These are phyloP conservation scores for Lutjanus erythropterus DNA, from an alignment of 2,113 vertebrate genomes.

Conservation along the genomic window DNA sequence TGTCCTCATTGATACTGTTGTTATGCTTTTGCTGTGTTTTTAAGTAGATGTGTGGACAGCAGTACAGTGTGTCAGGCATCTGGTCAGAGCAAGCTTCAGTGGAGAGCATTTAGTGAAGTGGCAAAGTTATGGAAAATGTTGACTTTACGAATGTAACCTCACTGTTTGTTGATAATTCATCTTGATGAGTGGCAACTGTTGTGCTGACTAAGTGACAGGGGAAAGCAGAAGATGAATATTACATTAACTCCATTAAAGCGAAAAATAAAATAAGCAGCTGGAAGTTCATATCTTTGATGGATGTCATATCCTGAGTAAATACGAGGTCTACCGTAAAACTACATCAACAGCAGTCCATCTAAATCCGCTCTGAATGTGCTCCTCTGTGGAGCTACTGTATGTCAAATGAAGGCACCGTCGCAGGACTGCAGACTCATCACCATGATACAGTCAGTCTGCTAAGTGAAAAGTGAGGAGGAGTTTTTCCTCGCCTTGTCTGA, in stretches of 20 bases:
- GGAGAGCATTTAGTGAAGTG: not conserved
- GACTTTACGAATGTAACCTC: constrained; percentile 4
- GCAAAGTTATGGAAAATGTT: not conserved
- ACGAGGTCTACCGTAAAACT: constrained; percentile 19
- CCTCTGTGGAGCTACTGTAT: constrained; percentile 6
- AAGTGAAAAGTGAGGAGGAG: constrained; percentile 54
- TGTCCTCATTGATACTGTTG: not conserved
- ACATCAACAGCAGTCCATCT: constrained; percentile 48
- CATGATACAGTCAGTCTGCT: constrained; percentile 53
- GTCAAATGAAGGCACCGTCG: constrained; percentile 43
- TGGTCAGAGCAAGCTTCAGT: not conserved
- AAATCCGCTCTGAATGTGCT: constrained; percentile 35
- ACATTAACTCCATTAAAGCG: constrained; percentile 28
- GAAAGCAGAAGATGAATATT: constrained; percentile 41
- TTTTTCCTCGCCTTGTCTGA: constrained; percentile 66
- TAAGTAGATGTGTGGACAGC: not conserved
- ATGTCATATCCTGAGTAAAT: constrained; percentile 40
- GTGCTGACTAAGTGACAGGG: constrained; percentile 42
- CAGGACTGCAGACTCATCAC: constrained; percentile 67
- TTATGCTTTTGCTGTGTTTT: not conserved
- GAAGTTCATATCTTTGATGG: constrained; percentile 38
- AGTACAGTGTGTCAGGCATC: not conserved
- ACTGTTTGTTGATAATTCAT: constrained; percentile 19
- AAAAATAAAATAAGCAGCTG: constrained; percentile 21
- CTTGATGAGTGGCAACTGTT: constrained; percentile 41